These are phyloP conservation scores for Callyntrura sp. DNA, from an alignment of 2,888 invertebrate genomes.

Conservation along the genomic window DNA sequence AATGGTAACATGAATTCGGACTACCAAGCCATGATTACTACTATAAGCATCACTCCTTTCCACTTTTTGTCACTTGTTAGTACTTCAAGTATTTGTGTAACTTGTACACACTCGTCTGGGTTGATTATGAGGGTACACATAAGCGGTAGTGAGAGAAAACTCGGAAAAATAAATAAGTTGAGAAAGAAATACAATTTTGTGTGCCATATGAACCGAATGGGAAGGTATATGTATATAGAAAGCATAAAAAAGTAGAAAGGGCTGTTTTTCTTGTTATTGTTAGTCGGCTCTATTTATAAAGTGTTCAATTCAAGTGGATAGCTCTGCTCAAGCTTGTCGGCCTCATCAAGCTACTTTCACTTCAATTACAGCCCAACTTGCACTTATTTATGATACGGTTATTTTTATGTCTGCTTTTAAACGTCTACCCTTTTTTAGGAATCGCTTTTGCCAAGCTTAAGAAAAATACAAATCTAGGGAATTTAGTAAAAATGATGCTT, in stretches of 20 bases:
- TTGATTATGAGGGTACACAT: constrained; percentile 16
- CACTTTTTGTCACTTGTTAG: constrained; percentile 72
- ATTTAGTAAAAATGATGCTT: too few relatives aligned
- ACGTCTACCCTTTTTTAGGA: too few relatives aligned
- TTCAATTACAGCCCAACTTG: too few relatives aligned
- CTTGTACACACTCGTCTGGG: neutral
- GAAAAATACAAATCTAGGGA: too few relatives aligned
- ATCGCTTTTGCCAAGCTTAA: too few relatives aligned
- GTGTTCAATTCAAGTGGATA: too few relatives aligned
- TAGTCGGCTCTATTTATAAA: too few relatives aligned
- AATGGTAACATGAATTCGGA: too few relatives aligned
- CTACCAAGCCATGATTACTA: constrained; percentile 52
- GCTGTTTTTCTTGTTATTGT: neutral
- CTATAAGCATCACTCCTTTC: constrained; percentile 32
- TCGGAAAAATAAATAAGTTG: constrained; percentile 54
- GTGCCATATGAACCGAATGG: constrained; percentile 38
- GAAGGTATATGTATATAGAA: neutral
- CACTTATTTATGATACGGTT: too few relatives aligned
- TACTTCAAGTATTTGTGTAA: neutral
- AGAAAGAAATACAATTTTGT: constrained; percentile 51
- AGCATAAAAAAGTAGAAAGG: neutral
- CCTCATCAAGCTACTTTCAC: too few relatives aligned
- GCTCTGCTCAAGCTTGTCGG: too few relatives aligned
- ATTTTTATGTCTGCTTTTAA: too few relatives aligned
- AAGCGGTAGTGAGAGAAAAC: neutral